phyloP scores from a whole-genome alignment of 2,113 vertebrate species.

The Poeciliopsis turrubarensis region DNA sequence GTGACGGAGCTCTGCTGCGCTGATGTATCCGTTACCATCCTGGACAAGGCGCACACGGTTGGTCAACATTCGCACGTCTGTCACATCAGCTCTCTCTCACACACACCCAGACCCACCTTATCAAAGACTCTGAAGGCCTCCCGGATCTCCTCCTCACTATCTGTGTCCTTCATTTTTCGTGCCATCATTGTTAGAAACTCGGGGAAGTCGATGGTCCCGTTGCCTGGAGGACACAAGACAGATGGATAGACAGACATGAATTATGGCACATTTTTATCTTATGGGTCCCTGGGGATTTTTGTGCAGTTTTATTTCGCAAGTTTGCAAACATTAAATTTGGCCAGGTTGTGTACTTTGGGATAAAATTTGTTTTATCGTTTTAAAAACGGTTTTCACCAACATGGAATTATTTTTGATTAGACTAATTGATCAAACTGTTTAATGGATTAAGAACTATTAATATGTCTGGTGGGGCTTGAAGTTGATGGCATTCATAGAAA shows the following conservation, averaged over 20 bases:
- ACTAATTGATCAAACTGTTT: too few relatives aligned
- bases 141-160: constrained; percentile 97
- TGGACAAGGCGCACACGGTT: constrained; percentile 47
- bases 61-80: not conserved
- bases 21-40: constrained; percentile 98
- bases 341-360: too few relatives aligned
- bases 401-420: too few relatives aligned
- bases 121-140: constrained; percentile 99
- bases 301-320: not conserved
- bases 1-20: constrained; percentile 94
- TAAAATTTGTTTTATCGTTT: too few relatives aligned
- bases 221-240: constrained; percentile 79
- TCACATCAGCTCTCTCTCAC: not conserved
- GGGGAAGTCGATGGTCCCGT: constrained; percentile 97
- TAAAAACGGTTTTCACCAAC: too few relatives aligned
- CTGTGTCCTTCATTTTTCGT: constrained; percentile 99
- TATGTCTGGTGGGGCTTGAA: too few relatives aligned
- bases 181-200: constrained; percentile 99
- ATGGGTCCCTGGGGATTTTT: not conserved
- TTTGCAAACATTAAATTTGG: too few relatives aligned
- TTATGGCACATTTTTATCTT: not conserved
- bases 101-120: constrained; percentile 80
- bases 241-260: not conserved
- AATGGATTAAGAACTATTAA: too few relatives aligned
- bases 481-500: too few relatives aligned